Evolutionary conservation across 2,888 invertebrate genomes (phyloP).

Genomic region (Cephonodes hylas): DNA sequence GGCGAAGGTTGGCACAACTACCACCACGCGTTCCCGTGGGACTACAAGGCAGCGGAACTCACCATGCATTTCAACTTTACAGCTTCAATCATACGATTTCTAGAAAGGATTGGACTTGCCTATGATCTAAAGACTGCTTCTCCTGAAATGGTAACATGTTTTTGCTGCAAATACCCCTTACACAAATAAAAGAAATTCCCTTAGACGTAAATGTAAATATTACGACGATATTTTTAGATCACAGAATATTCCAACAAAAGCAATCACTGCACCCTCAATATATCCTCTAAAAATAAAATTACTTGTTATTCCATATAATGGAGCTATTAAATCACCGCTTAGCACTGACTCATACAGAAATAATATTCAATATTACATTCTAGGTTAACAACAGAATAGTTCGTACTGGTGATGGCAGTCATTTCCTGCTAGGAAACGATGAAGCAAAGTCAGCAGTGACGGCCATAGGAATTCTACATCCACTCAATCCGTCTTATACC

Average conservation of each 20-base stretch:
- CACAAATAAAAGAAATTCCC: neutral
- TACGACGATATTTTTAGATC: too few species aligned
- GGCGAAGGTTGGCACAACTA: constrained; percentile 97
- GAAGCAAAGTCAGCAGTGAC: constrained; percentile 51
- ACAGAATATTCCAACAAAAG: too few species aligned
- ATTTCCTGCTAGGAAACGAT: constrained; percentile 73
- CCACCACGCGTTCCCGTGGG: constrained; percentile 95
- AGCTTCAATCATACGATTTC: constrained; percentile 82
- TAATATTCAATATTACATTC: neutral
- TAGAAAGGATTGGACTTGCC: constrained; percentile 81
- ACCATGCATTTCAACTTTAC: constrained; percentile 83
- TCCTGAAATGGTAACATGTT: constrained; percentile 53
- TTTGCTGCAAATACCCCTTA: neutral
- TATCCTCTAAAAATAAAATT: too few species aligned
- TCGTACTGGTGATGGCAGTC: constrained; percentile 85
- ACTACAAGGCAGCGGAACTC: constrained; percentile 94
- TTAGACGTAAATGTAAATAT: neutral
- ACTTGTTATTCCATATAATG: too few species aligned
- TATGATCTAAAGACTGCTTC: constrained; percentile 82
- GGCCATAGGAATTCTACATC: constrained; percentile 59
- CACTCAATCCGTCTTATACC: constrained; percentile 65
- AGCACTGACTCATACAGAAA: too few species aligned
- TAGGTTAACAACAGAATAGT: constrained; percentile 79
- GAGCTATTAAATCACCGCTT: too few species aligned
- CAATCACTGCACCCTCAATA: too few species aligned